Percentiles rank a stretch among this genome's conserved stretches.
phyloP scores from a whole-genome alignment of 2,888 invertebrate species.

The Macaria liturata region DNA sequence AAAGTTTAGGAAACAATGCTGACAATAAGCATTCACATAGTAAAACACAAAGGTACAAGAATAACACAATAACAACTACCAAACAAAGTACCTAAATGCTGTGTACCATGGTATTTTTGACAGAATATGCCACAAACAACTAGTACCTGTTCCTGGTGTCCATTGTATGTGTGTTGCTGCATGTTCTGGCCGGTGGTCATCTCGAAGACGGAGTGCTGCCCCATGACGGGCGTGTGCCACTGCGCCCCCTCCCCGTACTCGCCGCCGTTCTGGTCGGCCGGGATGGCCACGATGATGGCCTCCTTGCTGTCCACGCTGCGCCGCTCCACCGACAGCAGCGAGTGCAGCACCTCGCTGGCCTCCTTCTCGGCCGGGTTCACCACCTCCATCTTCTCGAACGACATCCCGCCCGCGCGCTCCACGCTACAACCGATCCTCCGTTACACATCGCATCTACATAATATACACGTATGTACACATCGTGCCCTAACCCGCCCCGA shows the following conservation, averaged over 20 bases:
- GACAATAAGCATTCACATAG: no score
- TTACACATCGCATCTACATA: conserved; percentile 78
- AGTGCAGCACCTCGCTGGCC: conserved; percentile 87
- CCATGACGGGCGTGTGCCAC: conserved; percentile 85
- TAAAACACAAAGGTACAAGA: no score
- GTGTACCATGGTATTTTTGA: no score
- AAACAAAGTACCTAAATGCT: no score
- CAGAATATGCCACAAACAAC: background rate
- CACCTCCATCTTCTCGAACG: conserved; percentile 84
- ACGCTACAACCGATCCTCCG: conserved; percentile 75
- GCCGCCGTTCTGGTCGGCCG: conserved; percentile 72
- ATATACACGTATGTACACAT: conserved; percentile 77
- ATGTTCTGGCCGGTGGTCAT: conserved; percentile 67
- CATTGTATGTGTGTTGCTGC: conserved; percentile 77
- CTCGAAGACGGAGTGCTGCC: conserved; percentile 79
- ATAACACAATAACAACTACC: no score
- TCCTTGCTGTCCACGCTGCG: conserved; percentile 84
- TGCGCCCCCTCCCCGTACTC: conserved; percentile 83
- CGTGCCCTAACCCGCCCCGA: conserved; percentile 69
- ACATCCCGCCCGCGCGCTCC: conserved; percentile 67
- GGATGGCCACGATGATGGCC: conserved; percentile 77
- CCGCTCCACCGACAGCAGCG: conserved; percentile 85
- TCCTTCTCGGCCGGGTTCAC: conserved; percentile 88
- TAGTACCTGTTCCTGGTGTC: conserved; percentile 75
- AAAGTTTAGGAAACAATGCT: no score